phyloP scores from a whole-genome alignment of 2,888 invertebrate species.

The Junonia oenone region DNA sequence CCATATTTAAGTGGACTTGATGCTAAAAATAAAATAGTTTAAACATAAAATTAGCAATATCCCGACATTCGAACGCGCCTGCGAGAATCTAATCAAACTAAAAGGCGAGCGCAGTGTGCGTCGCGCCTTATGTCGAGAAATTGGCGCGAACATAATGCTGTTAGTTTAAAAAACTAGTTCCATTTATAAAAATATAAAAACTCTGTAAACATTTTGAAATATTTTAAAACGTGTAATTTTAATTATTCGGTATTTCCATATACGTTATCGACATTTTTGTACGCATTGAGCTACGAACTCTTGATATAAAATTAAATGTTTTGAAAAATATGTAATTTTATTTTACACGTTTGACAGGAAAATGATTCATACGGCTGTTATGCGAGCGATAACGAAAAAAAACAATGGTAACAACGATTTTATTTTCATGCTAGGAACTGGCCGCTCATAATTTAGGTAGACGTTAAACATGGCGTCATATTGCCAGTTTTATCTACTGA shows the following conservation, averaged over 20 bases:
- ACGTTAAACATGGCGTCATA: slow-evolving; percentile 25
- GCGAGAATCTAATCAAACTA: slow-evolving; percentile 20
- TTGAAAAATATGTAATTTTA: slow-evolving; percentile 9
- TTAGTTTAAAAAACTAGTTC: slow-evolving; percentile 6
- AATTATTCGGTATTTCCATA: slow-evolving; percentile 2
- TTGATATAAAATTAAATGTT: neutral
- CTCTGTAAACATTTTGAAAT: neutral
- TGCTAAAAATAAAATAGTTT: neutral
- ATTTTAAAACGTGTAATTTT: neutral
- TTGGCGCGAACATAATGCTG: slow-evolving; percentile 10
- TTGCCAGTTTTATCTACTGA: slow-evolving; percentile 26
- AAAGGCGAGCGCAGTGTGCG: slow-evolving; percentile 28
- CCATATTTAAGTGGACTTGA: neutral
- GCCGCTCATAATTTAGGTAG: neutral
- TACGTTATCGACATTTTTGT: slow-evolving; percentile 1
- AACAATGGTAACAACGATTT: neutral
- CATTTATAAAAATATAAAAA: neutral
- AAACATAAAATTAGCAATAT: slow-evolving; percentile 6
- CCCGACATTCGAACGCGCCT: slow-evolving; percentile 4
- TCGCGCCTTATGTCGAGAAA: slow-evolving; percentile 24
- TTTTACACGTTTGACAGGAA: slow-evolving; percentile 23
- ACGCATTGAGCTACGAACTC: neutral
- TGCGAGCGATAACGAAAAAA: slow-evolving; percentile 21
- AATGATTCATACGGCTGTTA: slow-evolving; percentile 23
- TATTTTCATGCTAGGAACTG: slow-evolving; percentile 1